phyloP scores from a whole-genome alignment of 2,113 vertebrate species.

The Porphyrio hochstetteri region DNA sequence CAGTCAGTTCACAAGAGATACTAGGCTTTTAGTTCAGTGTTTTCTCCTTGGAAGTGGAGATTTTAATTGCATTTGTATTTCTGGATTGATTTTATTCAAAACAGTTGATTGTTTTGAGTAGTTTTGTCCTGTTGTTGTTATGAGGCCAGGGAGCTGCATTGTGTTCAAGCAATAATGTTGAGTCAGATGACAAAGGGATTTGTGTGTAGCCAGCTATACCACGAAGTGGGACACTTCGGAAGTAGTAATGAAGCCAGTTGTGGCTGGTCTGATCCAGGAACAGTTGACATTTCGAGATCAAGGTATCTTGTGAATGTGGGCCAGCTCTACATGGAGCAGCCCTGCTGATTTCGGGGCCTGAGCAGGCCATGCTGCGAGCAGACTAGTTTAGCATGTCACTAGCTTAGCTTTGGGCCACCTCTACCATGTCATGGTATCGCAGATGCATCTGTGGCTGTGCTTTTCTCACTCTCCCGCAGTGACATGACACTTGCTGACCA shows the following conservation, averaged over 20 bases:
- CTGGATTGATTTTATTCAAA: background rate
- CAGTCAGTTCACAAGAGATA: background rate
- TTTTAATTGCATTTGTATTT: conserved; percentile 8
- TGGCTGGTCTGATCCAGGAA: background rate
- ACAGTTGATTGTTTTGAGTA: background rate
- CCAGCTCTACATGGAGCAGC: background rate
- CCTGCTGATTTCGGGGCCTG: background rate
- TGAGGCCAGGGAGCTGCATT: background rate
- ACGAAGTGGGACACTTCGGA: background rate
- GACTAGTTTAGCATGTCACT: background rate
- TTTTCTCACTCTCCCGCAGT: background rate
- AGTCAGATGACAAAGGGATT: background rate
- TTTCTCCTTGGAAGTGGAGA: background rate
- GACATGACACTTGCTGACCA: background rate
- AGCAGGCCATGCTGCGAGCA: background rate
- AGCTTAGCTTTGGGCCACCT: background rate
- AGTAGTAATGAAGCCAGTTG: background rate
- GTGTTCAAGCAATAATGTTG: background rate
- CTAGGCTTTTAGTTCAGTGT: background rate
- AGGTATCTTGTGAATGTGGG: background rate
- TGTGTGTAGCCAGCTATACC: fast-evolving
- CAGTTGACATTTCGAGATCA: background rate
- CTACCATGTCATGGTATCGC: fast-evolving
- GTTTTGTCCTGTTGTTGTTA: background rate
- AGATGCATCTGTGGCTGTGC: background rate